Conservation (phyloP, 1,140 invertebrate genomes). For the Drosophila auraria region DNA sequence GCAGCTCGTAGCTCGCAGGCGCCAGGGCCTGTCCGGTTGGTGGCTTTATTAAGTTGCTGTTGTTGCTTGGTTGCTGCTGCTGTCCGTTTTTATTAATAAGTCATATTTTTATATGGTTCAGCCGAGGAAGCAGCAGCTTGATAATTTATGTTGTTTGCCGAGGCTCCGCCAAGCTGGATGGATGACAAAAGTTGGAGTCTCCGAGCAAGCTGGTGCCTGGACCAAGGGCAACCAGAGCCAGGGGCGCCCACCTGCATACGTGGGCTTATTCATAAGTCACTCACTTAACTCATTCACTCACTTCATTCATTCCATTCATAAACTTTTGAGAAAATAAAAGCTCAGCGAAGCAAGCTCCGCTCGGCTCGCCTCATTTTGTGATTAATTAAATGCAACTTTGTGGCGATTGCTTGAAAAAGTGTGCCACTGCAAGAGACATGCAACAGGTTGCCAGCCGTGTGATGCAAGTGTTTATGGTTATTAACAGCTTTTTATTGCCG, state of each 20-base stretch:
- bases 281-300: conserved; percentile 50
- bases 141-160: conserved; percentile 76
- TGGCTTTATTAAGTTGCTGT: conserved; percentile 81
- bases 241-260: conserved; percentile 35
- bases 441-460: conserved; percentile 52
- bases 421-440: conserved; percentile 68
- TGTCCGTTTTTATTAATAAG: conserved; percentile 82
- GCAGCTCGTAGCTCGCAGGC: conserved; percentile 5
- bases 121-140: conserved; percentile 36
- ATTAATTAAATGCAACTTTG: conserved; percentile 78
- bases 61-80: conserved; percentile 45
- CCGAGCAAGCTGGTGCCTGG: conserved; percentile 16
- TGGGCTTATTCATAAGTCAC: conserved; percentile 60
- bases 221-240: conserved; percentile 49
- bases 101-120: conserved; percentile 77
- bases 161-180: conserved; percentile 35
- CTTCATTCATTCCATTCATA: conserved; percentile 65
- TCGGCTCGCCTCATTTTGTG: conserved; percentile 49
- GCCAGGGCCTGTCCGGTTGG: conserved; percentile 55
- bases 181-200: conserved; percentile 57
- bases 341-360: conserved; percentile 34
- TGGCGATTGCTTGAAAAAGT: conserved; percentile 56
- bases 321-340: conserved; percentile 58
- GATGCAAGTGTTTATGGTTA: conserved; percentile 56
- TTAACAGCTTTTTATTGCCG: conserved; percentile 62